Conservation (phyloP, 2,888 invertebrate genomes). For the Spisula subtruncata region DNA sequence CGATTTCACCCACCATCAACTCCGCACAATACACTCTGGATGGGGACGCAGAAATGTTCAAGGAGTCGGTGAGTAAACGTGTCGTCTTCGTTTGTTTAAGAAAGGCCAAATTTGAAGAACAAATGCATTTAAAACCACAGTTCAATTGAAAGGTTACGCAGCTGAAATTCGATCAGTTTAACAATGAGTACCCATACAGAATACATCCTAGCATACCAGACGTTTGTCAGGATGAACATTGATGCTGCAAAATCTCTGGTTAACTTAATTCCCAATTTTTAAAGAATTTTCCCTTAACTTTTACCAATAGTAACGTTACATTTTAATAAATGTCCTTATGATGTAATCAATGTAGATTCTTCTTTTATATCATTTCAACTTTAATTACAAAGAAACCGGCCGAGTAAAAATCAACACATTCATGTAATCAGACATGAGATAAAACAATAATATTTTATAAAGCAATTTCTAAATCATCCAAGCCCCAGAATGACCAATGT, state of each 20-base stretch:
- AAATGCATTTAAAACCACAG: slow-evolving; percentile 31
- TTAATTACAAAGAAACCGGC: no score
- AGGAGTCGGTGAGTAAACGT: slow-evolving; percentile 48
- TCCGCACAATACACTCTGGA: slow-evolving; percentile 55
- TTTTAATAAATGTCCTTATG: no score
- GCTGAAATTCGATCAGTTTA: slow-evolving; percentile 26
- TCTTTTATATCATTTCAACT: no score
- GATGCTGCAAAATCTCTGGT: neutral
- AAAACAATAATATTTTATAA: no score
- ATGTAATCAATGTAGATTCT: no score
- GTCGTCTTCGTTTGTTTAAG: slow-evolving; percentile 40
- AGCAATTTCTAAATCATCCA: no score
- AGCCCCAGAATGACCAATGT: no score
- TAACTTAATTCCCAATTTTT: neutral
- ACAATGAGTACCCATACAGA: neutral
- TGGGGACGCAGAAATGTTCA: slow-evolving; percentile 59
- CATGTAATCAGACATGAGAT: no score
- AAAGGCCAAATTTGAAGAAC: slow-evolving; percentile 31
- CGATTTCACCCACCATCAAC: slow-evolving; percentile 67
- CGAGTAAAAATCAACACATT: no score
- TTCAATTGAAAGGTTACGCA: slow-evolving; percentile 45
- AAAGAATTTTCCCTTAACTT: no score
- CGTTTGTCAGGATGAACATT: neutral
- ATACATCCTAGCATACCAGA: neutral
- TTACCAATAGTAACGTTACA: no score